These are phyloP conservation scores for Erethizon dorsatum DNA, from an alignment of 2,797 vertebrate species.

Conservation along the genomic window DNA sequence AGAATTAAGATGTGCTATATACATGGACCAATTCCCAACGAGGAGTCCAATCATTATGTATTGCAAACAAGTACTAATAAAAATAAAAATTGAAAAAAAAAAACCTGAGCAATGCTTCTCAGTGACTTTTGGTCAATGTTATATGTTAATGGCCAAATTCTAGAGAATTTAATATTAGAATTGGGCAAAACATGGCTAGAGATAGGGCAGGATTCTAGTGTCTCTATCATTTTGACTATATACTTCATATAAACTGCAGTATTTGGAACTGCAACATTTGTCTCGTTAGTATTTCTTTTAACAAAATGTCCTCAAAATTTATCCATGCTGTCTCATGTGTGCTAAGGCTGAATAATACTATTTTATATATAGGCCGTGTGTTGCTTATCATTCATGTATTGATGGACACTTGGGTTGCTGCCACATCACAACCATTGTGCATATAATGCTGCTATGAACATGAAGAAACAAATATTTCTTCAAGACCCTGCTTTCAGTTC, in stretches of 20 bases:
- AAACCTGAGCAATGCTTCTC: background rate
- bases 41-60: background rate
- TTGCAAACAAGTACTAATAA: background rate
- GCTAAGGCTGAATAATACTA: background rate
- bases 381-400: background rate
- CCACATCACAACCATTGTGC: background rate
- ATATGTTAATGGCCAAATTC: background rate
- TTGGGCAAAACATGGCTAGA: background rate
- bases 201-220: background rate
- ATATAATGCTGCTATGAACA: background rate
- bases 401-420: background rate
- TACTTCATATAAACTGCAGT: background rate
- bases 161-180: conserved; percentile 14
- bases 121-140: conserved; percentile 2
- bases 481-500: background rate
- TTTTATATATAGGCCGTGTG: background rate
- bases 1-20: background rate
- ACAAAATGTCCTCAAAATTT: background rate
- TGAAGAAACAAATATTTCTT: background rate
- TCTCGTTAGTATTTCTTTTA: background rate
- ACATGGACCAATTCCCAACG: no score
- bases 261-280: background rate
- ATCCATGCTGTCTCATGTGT: no score
- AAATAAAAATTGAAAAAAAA: background rate
- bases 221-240: background rate